Evolutionary conservation across 2,797 vertebrate genomes (phyloP).

Genomic region (Atherinosoma microstoma): DNA sequence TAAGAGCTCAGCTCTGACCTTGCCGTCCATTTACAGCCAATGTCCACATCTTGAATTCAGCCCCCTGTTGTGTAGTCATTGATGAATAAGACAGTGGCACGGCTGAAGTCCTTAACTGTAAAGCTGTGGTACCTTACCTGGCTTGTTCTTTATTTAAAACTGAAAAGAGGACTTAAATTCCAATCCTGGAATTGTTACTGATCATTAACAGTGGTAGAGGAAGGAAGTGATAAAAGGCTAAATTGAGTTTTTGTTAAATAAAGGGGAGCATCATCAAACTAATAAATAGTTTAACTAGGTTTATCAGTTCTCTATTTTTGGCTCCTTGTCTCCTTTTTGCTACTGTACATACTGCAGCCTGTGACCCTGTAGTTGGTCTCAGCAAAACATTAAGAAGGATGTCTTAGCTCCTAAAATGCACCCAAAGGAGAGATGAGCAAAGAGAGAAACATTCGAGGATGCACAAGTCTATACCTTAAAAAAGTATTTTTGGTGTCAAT

Average conservation of each 20-base stretch:
- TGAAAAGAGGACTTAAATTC: no score
- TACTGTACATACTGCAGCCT: background rate
- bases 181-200: no score
- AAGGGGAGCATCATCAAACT: background rate
- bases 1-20: constrained; percentile 22
- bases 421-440: background rate
- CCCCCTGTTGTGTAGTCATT: constrained; percentile 2
- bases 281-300: background rate
- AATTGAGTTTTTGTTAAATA: background rate
- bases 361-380: background rate
- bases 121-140: background rate
- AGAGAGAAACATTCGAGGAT: background rate
- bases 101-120: background rate
- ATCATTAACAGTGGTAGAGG: no score
- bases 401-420: background rate
- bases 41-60: background rate
- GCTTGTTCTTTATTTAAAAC: background rate
- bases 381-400: background rate
- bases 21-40: background rate
- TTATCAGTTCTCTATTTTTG: background rate
- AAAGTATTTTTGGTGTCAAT: background rate
- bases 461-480: background rate
- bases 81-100: constrained; percentile 8
- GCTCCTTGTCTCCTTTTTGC: background rate
- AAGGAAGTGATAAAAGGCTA: background rate